phyloP scores from a whole-genome alignment of 2,797 vertebrate genomes.

The Gymnothorax reevesii region DNA sequence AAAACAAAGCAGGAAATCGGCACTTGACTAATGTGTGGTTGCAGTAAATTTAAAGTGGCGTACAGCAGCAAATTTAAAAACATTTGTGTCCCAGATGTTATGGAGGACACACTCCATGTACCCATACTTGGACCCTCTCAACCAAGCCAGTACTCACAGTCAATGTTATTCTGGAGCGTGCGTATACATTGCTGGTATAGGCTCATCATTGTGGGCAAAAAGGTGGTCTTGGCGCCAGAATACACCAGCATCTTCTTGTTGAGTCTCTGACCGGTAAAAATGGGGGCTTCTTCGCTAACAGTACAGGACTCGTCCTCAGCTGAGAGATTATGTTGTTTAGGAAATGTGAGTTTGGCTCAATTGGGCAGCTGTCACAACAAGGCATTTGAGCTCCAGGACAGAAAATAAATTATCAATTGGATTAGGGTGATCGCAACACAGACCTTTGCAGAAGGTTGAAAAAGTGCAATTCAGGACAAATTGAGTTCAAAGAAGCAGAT shows the following conservation, averaged over 20 bases:
- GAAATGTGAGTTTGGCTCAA: neutral
- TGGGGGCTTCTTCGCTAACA: slow-evolving; percentile 56
- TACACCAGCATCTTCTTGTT: slow-evolving; percentile 91
- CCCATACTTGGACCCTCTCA: slow-evolving; percentile 16
- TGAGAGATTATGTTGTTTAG: neutral
- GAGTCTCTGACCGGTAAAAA: slow-evolving; percentile 79
- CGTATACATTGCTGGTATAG: slow-evolving; percentile 87
- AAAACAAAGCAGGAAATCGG: too few relatives aligned
- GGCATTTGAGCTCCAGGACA: neutral
- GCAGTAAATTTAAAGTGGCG: too few relatives aligned
- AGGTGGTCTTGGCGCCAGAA: slow-evolving; percentile 79
- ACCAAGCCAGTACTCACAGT: slow-evolving; percentile 73
- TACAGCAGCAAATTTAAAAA: too few relatives aligned
- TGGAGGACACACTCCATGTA: neutral
- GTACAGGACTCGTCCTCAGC: slow-evolving; percentile 57
- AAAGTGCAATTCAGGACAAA: neutral
- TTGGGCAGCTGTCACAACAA: neutral
- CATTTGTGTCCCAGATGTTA: too few relatives aligned
- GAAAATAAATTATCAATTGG: neutral
- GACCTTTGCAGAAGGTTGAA: neutral
- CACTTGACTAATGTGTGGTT: too few relatives aligned
- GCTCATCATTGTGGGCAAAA: slow-evolving; percentile 82
- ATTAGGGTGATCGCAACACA: neutral
- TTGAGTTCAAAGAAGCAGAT: neutral
- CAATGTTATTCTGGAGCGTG: slow-evolving; percentile 87